Conservation (phyloP, 2,888 invertebrate genomes). For the Drosophila multiciliata region DNA sequence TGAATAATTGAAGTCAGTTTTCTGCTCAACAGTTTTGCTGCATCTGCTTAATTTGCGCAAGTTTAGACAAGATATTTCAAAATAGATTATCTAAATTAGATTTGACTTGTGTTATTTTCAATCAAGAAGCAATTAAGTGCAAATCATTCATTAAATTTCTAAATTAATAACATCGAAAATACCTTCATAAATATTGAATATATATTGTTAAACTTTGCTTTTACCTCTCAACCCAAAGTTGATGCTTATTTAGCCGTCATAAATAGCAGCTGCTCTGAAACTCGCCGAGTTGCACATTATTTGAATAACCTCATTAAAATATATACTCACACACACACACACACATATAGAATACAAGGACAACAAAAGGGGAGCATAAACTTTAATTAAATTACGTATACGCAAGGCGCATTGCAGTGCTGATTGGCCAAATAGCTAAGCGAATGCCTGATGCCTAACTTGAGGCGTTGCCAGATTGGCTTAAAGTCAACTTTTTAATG, state of each 20-base stretch:
- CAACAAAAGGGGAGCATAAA: slow-evolving; percentile 43
- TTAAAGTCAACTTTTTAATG: slow-evolving; percentile 59
- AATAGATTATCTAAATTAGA: not conserved
- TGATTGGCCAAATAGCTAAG: slow-evolving; percentile 40
- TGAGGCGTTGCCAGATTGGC: slow-evolving; percentile 43
- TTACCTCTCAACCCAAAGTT: not conserved
- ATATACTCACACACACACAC: not conserved
- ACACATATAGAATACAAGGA: slow-evolving; percentile 16
- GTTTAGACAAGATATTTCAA: not conserved
- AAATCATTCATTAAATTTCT: not conserved
- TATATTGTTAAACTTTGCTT: not conserved
- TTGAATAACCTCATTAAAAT: slow-evolving; percentile 51
- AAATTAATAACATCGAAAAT: not conserved
- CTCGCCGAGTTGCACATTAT: slow-evolving; percentile 46
- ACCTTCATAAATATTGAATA: not conserved
- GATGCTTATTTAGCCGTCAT: slow-evolving; percentile 5
- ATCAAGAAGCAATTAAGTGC: not conserved
- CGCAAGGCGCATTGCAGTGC: slow-evolving; percentile 28
- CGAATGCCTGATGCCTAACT: slow-evolving; percentile 30
- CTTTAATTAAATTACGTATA: slow-evolving; percentile 65
- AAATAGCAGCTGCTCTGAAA: slow-evolving; percentile 39
- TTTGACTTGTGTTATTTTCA: not conserved
- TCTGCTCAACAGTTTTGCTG: not conserved
- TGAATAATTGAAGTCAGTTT: not conserved
- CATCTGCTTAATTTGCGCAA: not conserved